Evolutionary conservation across 2,113 vertebrate species (phyloP).

Genomic region (Apodemus sylvaticus): DNA sequence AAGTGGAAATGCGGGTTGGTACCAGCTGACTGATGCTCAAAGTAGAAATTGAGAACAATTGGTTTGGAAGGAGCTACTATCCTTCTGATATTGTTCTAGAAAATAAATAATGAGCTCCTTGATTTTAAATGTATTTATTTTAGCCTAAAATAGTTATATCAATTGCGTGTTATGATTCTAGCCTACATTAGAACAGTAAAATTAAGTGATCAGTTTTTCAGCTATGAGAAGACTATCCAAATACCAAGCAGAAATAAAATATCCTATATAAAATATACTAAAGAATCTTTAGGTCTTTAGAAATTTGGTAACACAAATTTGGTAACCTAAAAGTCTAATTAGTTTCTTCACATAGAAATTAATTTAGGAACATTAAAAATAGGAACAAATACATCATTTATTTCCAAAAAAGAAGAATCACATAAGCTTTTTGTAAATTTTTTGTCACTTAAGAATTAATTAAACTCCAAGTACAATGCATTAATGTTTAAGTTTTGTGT

Average conservation of each 20-base stretch:
- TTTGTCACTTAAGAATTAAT: background rate
- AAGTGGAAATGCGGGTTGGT: background rate
- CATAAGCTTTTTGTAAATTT: background rate
- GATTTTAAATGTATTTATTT: constrained; percentile 6
- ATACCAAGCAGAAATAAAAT: background rate
- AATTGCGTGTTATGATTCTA: background rate
- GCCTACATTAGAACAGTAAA: background rate
- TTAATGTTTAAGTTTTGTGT: background rate
- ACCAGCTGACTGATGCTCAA: background rate
- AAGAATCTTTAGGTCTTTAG: background rate
- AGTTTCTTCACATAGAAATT: background rate
- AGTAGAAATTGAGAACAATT: background rate
- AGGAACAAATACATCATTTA: background rate
- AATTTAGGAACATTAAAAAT: background rate
- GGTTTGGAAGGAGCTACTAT: background rate
- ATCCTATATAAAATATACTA: background rate
- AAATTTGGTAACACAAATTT: background rate
- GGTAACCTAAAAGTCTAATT: background rate
- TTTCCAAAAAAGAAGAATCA: background rate
- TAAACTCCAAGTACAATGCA: background rate
- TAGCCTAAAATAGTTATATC: background rate
- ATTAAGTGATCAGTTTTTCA: background rate
- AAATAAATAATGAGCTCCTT: background rate
- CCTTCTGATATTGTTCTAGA: background rate
- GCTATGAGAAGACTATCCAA: background rate